phyloP scores from a whole-genome alignment of 2,797 vertebrate genomes.

The Leuciscus waleckii region DNA sequence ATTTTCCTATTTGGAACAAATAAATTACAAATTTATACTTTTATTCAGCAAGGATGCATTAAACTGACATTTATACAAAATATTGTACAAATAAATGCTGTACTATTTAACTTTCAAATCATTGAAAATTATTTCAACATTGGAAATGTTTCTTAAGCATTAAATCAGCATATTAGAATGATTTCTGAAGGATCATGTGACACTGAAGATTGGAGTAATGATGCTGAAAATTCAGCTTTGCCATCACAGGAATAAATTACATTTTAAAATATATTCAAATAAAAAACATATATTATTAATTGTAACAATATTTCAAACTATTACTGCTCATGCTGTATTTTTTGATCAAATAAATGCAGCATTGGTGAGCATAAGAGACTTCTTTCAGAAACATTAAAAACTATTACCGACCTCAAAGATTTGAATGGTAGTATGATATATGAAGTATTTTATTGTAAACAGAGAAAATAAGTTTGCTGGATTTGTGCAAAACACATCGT shows the following conservation, averaged over 20 bases:
- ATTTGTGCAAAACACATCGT: neutral
- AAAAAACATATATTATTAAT: neutral
- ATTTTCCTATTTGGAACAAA: neutral
- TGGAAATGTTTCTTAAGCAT: neutral
- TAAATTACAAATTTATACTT: neutral
- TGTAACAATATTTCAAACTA: neutral
- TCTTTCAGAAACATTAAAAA: neutral
- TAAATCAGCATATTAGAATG: neutral
- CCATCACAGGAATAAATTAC: neutral
- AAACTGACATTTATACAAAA: neutral
- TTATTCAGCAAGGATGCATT: neutral
- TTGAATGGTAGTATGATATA: neutral
- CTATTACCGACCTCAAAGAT: neutral
- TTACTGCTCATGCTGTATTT: neutral
- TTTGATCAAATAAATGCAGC: neutral
- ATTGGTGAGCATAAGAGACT: neutral
- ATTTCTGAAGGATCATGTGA: neutral
- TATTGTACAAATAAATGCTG: neutral
- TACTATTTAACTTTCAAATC: neutral
- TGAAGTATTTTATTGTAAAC: neutral
- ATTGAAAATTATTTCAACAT: neutral
- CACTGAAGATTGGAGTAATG: neutral
- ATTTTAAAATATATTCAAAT: neutral
- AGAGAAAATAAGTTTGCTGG: neutral
- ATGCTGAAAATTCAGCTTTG: neutral